These are phyloP conservation scores for Trichosurus vulpecula DNA, from an alignment of 2,797 vertebrate species.

Conservation along the genomic window DNA sequence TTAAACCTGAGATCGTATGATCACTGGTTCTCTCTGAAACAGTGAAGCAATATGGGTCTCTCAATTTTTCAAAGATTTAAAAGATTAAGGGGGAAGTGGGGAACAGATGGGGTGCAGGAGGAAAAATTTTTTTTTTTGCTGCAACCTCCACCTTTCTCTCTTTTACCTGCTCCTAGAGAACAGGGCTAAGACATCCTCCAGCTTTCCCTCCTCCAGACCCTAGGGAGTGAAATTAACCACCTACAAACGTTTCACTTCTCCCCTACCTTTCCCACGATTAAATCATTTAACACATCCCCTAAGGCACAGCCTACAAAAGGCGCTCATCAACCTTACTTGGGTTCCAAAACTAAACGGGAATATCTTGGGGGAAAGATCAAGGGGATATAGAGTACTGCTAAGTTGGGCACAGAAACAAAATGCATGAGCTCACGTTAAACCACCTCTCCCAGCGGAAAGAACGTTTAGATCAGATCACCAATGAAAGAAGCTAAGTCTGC, in stretches of 20 bases:
- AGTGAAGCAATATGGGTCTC: conserved; percentile 38
- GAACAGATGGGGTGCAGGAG: conserved; percentile 51
- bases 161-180: conserved; percentile 43
- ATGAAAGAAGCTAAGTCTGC: neutral
- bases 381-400: neutral
- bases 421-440: neutral
- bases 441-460: neutral
- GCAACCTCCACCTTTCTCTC: conserved; percentile 43
- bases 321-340: conserved; percentile 65
- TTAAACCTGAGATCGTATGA: neutral
- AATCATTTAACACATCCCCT: conserved; percentile 60
- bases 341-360: conserved; percentile 50
- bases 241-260: conserved; percentile 48
- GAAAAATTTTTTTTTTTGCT: conserved; percentile 66
- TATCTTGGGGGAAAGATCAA: conserved; percentile 15
- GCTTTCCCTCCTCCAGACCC: conserved; percentile 62
- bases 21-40: conserved; percentile 41
- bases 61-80: conserved; percentile 44
- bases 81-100: conserved; percentile 64
- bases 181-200: conserved; percentile 60
- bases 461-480: neutral
- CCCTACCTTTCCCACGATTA: conserved; percentile 47
- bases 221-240: conserved; percentile 49
- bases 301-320: conserved; percentile 70
- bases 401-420: neutral